Evolutionary conservation across 2,888 invertebrate genomes (phyloP).

Genomic region (Machimus atricapillus): DNA sequence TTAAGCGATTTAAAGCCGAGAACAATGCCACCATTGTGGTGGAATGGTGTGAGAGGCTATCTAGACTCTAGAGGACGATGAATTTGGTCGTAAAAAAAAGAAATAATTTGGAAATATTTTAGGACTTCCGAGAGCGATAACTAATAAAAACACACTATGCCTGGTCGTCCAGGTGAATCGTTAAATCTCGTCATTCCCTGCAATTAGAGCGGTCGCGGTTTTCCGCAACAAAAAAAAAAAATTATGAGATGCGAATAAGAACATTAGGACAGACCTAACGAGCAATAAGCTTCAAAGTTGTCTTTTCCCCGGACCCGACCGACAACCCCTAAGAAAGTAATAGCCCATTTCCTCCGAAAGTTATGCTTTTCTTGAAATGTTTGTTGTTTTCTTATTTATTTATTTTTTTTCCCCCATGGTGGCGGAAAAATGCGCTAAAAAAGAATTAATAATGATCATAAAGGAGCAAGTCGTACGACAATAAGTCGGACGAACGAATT

Average conservation of each 20-base stretch:
- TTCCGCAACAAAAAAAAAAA: background rate
- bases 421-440: background rate
- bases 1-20: background rate
- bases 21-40: background rate
- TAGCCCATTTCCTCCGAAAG: slow-evolving; percentile 9
- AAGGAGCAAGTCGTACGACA: background rate
- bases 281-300: slow-evolving; percentile 20
- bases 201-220: background rate
- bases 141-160: background rate
- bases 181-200: background rate
- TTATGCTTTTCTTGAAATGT: slow-evolving; percentile 13
- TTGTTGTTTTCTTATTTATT: background rate
- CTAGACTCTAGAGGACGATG: too few relatives aligned
- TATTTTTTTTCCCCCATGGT: background rate
- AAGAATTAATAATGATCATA: background rate
- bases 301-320: background rate
- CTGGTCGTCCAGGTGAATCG: background rate
- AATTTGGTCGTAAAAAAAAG: background rate
- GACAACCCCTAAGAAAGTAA: background rate
- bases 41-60: background rate
- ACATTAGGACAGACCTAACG: background rate
- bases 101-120: background rate
- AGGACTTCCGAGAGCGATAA: background rate
- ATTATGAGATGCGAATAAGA: background rate
- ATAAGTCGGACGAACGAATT: background rate